Evolutionary conservation across 2,113 vertebrate species (phyloP).

Genomic region (Apodemus speciosus): DNA sequence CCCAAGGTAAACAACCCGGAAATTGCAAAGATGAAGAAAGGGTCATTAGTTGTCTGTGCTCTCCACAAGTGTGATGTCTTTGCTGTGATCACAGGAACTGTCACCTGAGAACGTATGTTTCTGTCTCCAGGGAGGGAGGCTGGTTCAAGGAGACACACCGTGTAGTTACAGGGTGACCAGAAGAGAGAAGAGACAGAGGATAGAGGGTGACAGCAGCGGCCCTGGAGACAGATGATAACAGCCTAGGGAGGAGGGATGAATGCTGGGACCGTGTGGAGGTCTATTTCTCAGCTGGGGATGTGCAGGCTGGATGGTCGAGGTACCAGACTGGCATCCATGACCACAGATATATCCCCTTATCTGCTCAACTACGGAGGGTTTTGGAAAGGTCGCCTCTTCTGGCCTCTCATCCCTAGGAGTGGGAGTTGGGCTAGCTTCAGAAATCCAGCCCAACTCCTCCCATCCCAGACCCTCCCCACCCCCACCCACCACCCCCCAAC

Average conservation of each 20-base stretch:
- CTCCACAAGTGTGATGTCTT: not conserved
- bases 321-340: not conserved
- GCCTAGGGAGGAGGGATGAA: not conserved
- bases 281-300: not conserved
- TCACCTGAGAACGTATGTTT: not conserved
- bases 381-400: not conserved
- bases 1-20: not conserved
- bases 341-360: too few relatives aligned
- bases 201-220: too few relatives aligned
- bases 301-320: not conserved
- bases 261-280: fast-evolving
- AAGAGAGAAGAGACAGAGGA: not conserved
- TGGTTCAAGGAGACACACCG: too few relatives aligned
- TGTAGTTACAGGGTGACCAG: not conserved
- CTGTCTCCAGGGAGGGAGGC: not conserved
- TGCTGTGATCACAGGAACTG: not conserved
- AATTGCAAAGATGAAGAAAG: not conserved
- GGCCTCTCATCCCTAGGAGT: not conserved
- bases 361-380: not conserved
- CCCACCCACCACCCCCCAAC: fast-evolving
- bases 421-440: not conserved
- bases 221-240: too few relatives aligned
- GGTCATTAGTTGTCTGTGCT: not conserved
- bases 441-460: not conserved
- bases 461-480: not conserved